Percentiles rank a stretch among this genome's conserved stretches.
These are phyloP conservation scores for Pterocles gutturalis DNA, from an alignment of 2,113 vertebrate genomes.

Conservation along the genomic window DNA sequence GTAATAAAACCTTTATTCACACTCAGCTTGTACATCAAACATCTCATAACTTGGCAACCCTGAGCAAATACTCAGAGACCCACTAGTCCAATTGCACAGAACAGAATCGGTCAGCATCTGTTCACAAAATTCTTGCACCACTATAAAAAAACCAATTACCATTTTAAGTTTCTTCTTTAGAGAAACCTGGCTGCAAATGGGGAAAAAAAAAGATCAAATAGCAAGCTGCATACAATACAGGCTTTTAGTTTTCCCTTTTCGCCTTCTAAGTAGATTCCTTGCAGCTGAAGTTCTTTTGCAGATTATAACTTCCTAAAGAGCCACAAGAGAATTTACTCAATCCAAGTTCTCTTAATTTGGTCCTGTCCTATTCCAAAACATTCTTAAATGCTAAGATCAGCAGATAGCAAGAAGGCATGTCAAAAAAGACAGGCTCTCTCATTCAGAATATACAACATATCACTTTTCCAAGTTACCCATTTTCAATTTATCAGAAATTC, in stretches of 20 bases:
- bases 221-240: not conserved
- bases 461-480: not conserved
- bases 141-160: not conserved
- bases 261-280: not conserved
- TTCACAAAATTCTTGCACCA: not conserved
- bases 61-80: not conserved
- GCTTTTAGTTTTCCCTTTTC: not conserved
- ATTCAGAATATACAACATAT: not conserved
- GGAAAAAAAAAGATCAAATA: not conserved
- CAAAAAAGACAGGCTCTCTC: not conserved
- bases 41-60: slow-evolving; percentile 47
- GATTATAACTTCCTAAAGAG: slow-evolving; percentile 19
- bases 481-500: not conserved
- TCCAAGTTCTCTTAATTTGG: not conserved
- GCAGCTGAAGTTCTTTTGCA: not conserved
- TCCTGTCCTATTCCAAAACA: not conserved
- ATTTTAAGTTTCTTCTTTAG: not conserved
- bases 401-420: not conserved
- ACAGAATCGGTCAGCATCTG: not conserved
- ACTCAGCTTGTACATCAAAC: slow-evolving; percentile 11
- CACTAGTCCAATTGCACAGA: not conserved
- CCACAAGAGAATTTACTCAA: slow-evolving; percentile 4
- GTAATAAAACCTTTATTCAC: slow-evolving; percentile 50
- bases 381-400: not conserved
- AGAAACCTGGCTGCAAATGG: not conserved